Conservation (phyloP, 2,797 vertebrate genomes). For the Pipistrellus pipistrellus region DNA sequence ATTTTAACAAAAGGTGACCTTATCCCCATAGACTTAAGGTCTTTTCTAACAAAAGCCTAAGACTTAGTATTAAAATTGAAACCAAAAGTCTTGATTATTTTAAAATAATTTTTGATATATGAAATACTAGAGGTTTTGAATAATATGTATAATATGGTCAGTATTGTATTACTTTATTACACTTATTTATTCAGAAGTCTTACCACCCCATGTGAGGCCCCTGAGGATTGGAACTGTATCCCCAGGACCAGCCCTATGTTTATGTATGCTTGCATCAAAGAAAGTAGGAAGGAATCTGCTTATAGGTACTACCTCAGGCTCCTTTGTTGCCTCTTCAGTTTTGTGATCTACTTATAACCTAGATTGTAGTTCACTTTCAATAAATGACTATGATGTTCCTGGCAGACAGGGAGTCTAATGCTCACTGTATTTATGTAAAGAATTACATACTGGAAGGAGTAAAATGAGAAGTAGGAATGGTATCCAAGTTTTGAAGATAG, state of each 20-base stretch:
- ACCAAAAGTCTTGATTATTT: slow-evolving; percentile 29
- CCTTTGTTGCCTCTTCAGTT: neutral
- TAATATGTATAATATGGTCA: neutral
- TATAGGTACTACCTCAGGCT: neutral
- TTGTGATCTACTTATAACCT: neutral
- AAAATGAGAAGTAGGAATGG: slow-evolving; percentile 34
- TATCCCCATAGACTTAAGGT: slow-evolving; percentile 19
- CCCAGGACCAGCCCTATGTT: neutral
- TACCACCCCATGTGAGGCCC: neutral
- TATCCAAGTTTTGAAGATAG: slow-evolving; percentile 40
- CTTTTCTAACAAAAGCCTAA: slow-evolving; percentile 60
- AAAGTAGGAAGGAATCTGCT: neutral
- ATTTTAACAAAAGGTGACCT: slow-evolving; percentile 54
- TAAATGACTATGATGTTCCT: neutral
- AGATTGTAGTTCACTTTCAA: slow-evolving; percentile 25
- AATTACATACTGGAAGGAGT: slow-evolving; percentile 2
- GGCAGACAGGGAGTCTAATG: neutral
- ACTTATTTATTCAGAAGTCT: slow-evolving; percentile 44
- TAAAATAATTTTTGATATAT: slow-evolving; percentile 18
- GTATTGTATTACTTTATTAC: neutral
- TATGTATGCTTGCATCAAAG: neutral
- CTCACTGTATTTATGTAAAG: slow-evolving; percentile 32
- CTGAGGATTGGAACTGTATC: neutral
- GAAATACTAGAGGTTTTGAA: slow-evolving; percentile 24
- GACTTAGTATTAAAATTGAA: slow-evolving; percentile 40